Conservation (phyloP, 37 sponge, comb jelly and placozoan genomes). For the Corticium candelabrum region DNA sequence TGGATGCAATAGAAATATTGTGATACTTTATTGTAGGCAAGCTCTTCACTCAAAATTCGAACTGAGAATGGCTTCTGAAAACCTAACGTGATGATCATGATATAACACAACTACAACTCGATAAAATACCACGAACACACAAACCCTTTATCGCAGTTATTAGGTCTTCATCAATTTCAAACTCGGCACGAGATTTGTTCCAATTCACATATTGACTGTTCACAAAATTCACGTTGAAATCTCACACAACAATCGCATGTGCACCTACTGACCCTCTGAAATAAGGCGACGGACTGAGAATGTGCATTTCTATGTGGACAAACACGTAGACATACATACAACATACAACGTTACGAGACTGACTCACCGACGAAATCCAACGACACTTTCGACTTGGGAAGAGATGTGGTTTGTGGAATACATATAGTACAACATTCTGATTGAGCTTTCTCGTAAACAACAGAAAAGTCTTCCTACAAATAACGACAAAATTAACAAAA, state of each 20-base stretch:
- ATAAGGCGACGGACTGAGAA: neutral
- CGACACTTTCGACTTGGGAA: neutral
- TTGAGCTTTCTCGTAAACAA: neutral
- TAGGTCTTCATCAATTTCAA: neutral
- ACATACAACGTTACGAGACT: too few relatives aligned
- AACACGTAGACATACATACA: too few relatives aligned
- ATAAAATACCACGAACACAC: too few relatives aligned
- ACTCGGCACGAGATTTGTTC: too few relatives aligned
- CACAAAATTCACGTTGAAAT: too few relatives aligned
- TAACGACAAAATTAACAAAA: too few relatives aligned
- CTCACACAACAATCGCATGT: too few relatives aligned
- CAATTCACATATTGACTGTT: too few relatives aligned
- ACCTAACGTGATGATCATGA: neutral
- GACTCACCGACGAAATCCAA: too few relatives aligned
- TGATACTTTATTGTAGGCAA: neutral
- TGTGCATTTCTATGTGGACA: neutral
- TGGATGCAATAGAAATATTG: too few relatives aligned
- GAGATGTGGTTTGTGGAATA: neutral
- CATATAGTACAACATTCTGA: neutral
- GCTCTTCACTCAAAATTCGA: neutral
- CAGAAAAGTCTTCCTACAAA: neutral
- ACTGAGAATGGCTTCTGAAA: neutral
- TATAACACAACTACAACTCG: too few relatives aligned
- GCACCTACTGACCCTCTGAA: neutral
- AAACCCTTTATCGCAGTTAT: too few relatives aligned